These are phyloP conservation scores for Diplosoma virens DNA, from an alignment of 23 tunicate species.

Conservation along the genomic window DNA sequence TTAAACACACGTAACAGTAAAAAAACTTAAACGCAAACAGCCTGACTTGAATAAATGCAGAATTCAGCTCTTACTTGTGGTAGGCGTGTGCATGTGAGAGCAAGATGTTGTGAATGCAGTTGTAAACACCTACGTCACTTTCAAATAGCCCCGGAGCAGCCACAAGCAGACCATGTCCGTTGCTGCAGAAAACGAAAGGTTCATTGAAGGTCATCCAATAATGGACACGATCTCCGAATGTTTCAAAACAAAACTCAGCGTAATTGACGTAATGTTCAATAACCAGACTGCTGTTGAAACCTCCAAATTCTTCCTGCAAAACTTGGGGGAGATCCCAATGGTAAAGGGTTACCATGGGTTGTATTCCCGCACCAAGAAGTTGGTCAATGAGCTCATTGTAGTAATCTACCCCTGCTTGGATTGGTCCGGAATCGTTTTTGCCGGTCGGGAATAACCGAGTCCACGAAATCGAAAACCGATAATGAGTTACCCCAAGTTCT, in stretches of 20 bases:
- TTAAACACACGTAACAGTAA: too few species aligned
- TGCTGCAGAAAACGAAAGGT: constrained; percentile 73
- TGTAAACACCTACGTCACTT: constrained; percentile 65
- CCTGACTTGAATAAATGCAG: too few species aligned
- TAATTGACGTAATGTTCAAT: constrained; percentile 65
- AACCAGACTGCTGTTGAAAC: constrained; percentile 76
- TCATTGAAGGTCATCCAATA: constrained; percentile 96
- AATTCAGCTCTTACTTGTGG: constrained; percentile 55
- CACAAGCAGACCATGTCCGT: constrained; percentile 82
- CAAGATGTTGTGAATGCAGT: constrained; percentile 85
- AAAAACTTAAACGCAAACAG: too few species aligned
- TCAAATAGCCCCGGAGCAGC: constrained; percentile 82
- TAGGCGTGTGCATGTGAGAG: constrained; percentile 87
- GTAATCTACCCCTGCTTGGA: constrained; percentile 58
- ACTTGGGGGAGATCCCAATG: constrained; percentile 94
- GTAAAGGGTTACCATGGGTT: constrained; percentile 89
- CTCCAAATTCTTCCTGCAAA: constrained; percentile 83
- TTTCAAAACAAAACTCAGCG: constrained; percentile 55
- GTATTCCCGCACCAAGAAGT: constrained; percentile 54
- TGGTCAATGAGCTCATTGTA: constrained; percentile 80
- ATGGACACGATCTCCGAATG: constrained; percentile 92
- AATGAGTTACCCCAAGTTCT: constrained; percentile 77
- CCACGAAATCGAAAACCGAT: constrained; percentile 95
- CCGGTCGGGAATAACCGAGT: constrained; percentile 86
- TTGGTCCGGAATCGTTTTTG: constrained; percentile 42